Percentiles rank a stretch among this genome's conserved stretches.
phyloP scores from a whole-genome alignment of 2,113 vertebrate species.

The Balaeniceps rex region DNA sequence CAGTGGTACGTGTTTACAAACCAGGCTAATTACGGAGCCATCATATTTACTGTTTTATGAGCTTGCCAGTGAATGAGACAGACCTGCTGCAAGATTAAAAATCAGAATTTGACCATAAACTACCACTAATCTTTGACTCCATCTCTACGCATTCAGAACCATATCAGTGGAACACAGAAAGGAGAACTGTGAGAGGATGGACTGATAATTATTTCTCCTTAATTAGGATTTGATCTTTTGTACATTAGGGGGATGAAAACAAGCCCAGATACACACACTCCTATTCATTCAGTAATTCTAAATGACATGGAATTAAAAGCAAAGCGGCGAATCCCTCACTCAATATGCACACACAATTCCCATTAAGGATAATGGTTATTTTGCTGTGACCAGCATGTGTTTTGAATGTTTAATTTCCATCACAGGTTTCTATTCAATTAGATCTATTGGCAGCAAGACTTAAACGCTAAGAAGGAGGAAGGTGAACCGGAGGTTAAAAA shows the following conservation, averaged over 20 bases:
- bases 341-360: background rate
- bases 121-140: background rate
- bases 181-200: background rate
- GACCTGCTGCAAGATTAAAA: slow-evolving; percentile 2
- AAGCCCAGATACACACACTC: background rate
- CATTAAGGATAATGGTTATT: slow-evolving; percentile 25
- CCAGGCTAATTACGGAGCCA: slow-evolving; percentile 62
- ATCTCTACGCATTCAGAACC: background rate
- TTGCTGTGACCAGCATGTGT: background rate
- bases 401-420: slow-evolving; percentile 32
- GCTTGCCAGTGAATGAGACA: background rate
- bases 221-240: slow-evolving; percentile 28
- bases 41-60: slow-evolving; percentile 48
- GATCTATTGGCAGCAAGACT: background rate
- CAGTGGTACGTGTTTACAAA: slow-evolving; percentile 63
- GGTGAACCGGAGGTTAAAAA: slow-evolving; percentile 15
- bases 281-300: slow-evolving; percentile 32
- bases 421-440: slow-evolving; percentile 30
- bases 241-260: slow-evolving; percentile 8
- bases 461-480: background rate
- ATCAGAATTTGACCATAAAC: background rate
- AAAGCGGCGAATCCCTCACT: background rate
- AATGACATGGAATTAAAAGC: slow-evolving; percentile 47
- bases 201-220: slow-evolving; percentile 19
- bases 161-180: background rate